Evolutionary conservation across 2,113 vertebrate species (phyloP).

Genomic region (Myiagra hebetior): DNA sequence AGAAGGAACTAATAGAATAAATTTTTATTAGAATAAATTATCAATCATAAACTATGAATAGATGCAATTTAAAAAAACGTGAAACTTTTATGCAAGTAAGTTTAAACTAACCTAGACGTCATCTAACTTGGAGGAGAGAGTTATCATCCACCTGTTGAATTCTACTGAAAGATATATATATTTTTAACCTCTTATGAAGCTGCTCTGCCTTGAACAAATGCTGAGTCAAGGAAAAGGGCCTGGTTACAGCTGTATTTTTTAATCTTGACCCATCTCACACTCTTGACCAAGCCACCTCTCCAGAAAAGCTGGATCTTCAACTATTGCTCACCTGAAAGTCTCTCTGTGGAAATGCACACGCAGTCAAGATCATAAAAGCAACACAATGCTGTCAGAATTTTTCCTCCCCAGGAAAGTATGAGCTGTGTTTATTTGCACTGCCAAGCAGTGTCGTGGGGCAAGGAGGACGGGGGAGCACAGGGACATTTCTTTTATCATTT

Average conservation of each 20-base stretch:
- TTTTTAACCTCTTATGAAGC: background rate
- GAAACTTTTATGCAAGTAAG: background rate
- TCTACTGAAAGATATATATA: background rate
- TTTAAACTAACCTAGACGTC: background rate
- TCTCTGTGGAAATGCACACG: background rate
- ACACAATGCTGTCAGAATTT: background rate
- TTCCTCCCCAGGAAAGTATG: background rate
- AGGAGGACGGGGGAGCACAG: background rate
- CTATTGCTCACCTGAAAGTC: background rate
- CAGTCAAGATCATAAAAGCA: background rate
- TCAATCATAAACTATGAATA: background rate
- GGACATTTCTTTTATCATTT: background rate
- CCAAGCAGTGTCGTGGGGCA: background rate
- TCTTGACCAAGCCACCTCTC: accelerated
- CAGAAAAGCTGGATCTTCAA: conserved; percentile 7
- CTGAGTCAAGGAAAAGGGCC: background rate
- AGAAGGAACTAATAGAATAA: background rate
- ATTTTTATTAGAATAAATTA: background rate
- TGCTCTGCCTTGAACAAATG: background rate
- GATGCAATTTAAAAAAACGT: background rate
- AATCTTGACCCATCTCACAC: background rate
- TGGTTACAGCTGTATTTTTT: conserved; percentile 23
- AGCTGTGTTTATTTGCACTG: background rate
- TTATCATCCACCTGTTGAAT: background rate
- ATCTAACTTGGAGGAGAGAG: background rate